phyloP scores from a whole-genome alignment of 2,113 vertebrate species.

The Xiphias gladius region DNA sequence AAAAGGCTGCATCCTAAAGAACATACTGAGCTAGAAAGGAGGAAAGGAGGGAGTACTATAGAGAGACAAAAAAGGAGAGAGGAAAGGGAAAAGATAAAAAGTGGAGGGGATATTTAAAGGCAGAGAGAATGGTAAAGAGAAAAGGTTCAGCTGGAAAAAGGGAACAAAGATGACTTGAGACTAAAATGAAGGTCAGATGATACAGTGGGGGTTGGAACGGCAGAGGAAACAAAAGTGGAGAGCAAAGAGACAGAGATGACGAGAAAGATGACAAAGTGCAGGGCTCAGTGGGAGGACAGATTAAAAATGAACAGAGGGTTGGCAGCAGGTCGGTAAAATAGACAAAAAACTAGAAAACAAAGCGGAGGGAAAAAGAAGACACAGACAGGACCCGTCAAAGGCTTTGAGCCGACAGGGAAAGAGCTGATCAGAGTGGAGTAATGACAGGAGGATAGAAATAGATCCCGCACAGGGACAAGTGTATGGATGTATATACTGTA shows the following conservation, averaged over 20 bases:
- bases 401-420: constrained; percentile 34
- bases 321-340: constrained; percentile 42
- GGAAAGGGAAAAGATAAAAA: constrained; percentile 18
- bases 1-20: neutral
- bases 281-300: constrained; percentile 23
- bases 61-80: neutral
- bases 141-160: neutral
- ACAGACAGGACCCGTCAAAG: constrained; percentile 22
- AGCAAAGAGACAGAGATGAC: constrained; percentile 39
- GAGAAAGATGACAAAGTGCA: constrained; percentile 32
- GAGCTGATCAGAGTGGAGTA: neutral
- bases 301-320: constrained; percentile 48
- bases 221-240: constrained; percentile 35
- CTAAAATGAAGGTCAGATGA: constrained; percentile 20
- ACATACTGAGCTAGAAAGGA: neutral
- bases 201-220: neutral
- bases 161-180: neutral
- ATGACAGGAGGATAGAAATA: neutral
- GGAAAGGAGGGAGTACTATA: neutral
- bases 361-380: constrained; percentile 29
- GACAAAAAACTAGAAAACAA: constrained; percentile 47
- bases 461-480: neutral
- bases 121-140: neutral
- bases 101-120: constrained; percentile 1
- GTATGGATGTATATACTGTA: neutral